phyloP scores from a whole-genome alignment of 1,140 invertebrate genomes.

The Cecropterus lyciades region DNA sequence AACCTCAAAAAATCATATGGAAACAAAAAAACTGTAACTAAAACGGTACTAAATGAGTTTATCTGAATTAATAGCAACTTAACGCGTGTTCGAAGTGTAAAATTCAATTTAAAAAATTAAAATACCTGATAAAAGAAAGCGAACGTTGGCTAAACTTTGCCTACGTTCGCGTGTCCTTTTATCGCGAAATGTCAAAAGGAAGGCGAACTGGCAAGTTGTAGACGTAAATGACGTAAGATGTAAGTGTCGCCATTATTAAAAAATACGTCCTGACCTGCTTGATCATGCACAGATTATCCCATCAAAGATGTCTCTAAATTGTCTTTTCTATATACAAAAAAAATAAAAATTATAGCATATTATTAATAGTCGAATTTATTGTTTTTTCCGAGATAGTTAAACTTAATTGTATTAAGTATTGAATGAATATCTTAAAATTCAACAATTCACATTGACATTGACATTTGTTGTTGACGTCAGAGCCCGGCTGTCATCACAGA shows the following conservation, averaged over 20 bases:
- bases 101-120: slow-evolving; percentile 31
- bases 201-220: slow-evolving; percentile 2
- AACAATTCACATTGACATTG: background rate
- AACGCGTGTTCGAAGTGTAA: slow-evolving; percentile 13
- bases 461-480: background rate
- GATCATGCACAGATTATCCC: too few species aligned
- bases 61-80: background rate
- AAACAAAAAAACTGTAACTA: slow-evolving; percentile 8
- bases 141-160: slow-evolving; percentile 74
- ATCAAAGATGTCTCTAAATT: too few species aligned
- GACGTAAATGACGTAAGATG: too few species aligned
- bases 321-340: too few species aligned
- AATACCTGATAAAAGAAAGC: slow-evolving; percentile 75
- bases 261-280: too few species aligned
- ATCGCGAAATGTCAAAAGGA: slow-evolving; percentile 77
- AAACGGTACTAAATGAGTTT: background rate
- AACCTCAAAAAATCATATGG: slow-evolving; percentile 68
- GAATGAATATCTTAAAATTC: too few species aligned
- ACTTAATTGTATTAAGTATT: too few species aligned
- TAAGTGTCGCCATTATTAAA: too few species aligned
- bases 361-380: too few species aligned
- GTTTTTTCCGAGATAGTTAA: too few species aligned
- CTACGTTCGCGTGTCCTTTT: slow-evolving; percentile 81
- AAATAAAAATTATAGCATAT: too few species aligned
- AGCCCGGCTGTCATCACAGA: background rate